Conservation (phyloP, 1,140 invertebrate genomes). For the Pseudomyrmex dendroicus region DNA sequence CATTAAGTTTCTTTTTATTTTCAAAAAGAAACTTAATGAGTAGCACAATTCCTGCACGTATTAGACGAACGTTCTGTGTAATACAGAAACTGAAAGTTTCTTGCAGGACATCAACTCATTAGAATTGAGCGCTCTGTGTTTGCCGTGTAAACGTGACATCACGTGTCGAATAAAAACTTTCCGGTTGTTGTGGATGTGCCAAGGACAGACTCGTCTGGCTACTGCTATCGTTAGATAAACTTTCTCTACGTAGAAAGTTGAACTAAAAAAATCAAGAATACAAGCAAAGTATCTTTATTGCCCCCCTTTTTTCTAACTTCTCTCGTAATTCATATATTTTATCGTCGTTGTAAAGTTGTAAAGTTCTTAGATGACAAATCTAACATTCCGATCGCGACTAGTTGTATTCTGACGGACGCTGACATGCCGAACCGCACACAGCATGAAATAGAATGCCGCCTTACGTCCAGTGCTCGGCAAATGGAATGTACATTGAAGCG, state of each 20-base stretch:
- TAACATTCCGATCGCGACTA: neutral
- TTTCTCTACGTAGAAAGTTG: neutral
- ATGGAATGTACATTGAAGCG: conserved; percentile 5
- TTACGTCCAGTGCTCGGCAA: neutral
- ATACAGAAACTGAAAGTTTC: conserved; percentile 46
- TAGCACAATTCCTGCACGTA: neutral
- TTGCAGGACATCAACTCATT: neutral
- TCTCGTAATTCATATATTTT: neutral
- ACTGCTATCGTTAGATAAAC: neutral
- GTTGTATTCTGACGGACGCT: conserved; percentile 21
- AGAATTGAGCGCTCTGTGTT: conserved; percentile 44
- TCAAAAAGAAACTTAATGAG: neutral
- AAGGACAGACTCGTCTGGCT: conserved; percentile 16
- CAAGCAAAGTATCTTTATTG: neutral
- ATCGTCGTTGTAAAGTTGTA: too few relatives aligned
- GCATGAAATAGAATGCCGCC: conserved; percentile 37
- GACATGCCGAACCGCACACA: conserved; percentile 37
- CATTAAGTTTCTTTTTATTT: too few relatives aligned
- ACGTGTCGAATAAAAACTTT: conserved; percentile 53
- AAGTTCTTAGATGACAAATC: conserved; percentile 2
- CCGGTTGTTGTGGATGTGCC: conserved; percentile 45
- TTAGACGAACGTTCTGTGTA: neutral
- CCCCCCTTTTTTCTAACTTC: neutral
- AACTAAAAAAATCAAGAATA: neutral
- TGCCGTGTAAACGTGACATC: conserved; percentile 54